Conservation (phyloP, 2,797 vertebrate genomes). For the Remorina albescens region DNA sequence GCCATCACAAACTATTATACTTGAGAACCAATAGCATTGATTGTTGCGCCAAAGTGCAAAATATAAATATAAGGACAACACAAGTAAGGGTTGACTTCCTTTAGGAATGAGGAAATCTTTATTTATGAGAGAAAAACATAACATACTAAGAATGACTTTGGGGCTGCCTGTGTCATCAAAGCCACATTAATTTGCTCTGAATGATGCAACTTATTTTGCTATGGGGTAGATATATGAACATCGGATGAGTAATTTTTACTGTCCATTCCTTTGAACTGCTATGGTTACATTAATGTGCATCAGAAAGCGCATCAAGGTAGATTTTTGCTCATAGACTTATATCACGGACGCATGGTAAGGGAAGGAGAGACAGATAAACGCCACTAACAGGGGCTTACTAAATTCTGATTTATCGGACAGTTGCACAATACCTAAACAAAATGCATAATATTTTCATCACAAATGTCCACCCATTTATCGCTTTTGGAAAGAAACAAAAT, state of each 20-base stretch:
- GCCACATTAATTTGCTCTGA: neutral
- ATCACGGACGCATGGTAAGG: too few relatives aligned
- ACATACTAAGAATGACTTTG: too few relatives aligned
- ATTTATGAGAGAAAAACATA: too few relatives aligned
- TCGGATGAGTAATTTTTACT: slow-evolving; percentile 3
- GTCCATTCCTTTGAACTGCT: neutral
- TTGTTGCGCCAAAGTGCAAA: neutral
- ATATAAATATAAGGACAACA: neutral
- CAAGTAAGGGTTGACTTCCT: slow-evolving; percentile 18
- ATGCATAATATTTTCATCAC: neutral
- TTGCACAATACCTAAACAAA: neutral
- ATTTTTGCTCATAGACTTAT: too few relatives aligned
- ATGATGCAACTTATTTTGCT: neutral
- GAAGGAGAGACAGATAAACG: too few relatives aligned
- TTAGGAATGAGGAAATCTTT: neutral
- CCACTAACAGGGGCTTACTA: neutral
- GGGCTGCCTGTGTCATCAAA: neutral
- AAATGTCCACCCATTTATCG: neutral
- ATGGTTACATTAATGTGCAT: neutral
- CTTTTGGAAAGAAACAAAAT: neutral
- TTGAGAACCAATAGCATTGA: neutral
- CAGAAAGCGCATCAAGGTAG: neutral
- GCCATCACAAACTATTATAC: slow-evolving; percentile 5
- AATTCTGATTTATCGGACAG: neutral
- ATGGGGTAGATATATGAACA: neutral